These are phyloP conservation scores for Chouioia cunea DNA, from an alignment of 2,888 invertebrate genomes.

Conservation along the genomic window DNA sequence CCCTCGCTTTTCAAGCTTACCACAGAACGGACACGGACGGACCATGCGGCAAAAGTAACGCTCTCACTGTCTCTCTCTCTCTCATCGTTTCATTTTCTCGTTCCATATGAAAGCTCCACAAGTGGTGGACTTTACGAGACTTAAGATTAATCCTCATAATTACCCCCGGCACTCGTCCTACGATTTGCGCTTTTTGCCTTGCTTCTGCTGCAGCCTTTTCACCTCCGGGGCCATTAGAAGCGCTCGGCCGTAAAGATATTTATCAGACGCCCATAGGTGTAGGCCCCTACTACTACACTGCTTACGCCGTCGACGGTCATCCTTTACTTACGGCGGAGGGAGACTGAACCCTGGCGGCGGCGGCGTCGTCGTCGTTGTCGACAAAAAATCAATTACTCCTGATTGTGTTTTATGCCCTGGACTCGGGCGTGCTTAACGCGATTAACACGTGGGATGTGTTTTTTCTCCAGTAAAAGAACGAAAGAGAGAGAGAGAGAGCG, in stretches of 20 bases:
- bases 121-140: slow-evolving; percentile 68
- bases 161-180: slow-evolving; percentile 57
- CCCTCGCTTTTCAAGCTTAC: slow-evolving; percentile 11
- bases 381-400: slow-evolving; percentile 48
- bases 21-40: background rate
- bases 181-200: slow-evolving; percentile 62
- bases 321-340: background rate
- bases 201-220: slow-evolving; percentile 36
- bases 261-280: slow-evolving; percentile 57
- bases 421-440: slow-evolving; percentile 40
- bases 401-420: slow-evolving; percentile 43
- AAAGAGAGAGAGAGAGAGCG: background rate
- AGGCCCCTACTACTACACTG: too few relatives aligned
- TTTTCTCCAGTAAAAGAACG: slow-evolving; percentile 12
- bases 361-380: background rate
- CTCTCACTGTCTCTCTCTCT: background rate
- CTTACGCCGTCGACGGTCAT: background rate
- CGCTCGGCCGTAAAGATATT: slow-evolving; percentile 61
- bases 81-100: background rate
- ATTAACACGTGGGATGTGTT: slow-evolving; percentile 44
- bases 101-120: slow-evolving; percentile 58
- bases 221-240: slow-evolving; percentile 24
- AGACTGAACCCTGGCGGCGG: too few relatives aligned
- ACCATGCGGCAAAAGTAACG: slow-evolving; percentile 26
- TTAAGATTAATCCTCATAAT: slow-evolving; percentile 68